Evolutionary conservation across 2,888 invertebrate species (phyloP), one percentile per base, ranked within the genome.

Genomic region (Melieria picta): DNA sequence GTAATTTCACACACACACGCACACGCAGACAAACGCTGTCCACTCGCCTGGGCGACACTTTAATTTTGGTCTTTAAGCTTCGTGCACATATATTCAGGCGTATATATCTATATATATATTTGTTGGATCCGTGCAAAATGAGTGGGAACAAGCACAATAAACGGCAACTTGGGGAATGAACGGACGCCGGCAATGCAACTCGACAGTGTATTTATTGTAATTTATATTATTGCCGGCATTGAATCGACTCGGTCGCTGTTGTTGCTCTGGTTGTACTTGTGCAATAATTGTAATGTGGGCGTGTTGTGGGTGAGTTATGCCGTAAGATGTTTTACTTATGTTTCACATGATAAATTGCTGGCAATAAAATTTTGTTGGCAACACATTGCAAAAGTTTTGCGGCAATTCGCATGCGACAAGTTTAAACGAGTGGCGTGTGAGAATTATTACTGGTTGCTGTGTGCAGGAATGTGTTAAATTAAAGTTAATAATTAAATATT

Each of bases 291-390:
- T 10, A 5, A 43, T 30, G 60, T 67, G 9, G 66, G 58, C 60
- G 66, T 11, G 13, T 45, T 45, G 13, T 50, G 11, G 30, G 30
- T 42, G 45, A 10, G 30, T 45, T 60, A 43, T 60, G 52, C 52
- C 58, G 11, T 52, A 52, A 61, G 52, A 67, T 50, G 45, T 48
- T 61, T 52, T 48, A 45, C 52, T 67, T 52, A 60, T 60, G 60
- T 67, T 67, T 43, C 52, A 16, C 5, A 67, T 67, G 67, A 67
- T 67, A 67, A 67, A 67, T 67, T 50, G 60, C 43, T 52, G 45
- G 67, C 67, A 67, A 67, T 67, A 61, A 67, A 67, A 67, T 30
- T 52, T 50, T 67, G 30, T 30, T 30, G 30, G 30, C 30, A 30
- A 30, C 30, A 3, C 30, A 30, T 30, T 30, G 30, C 30, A 30